Evolutionary conservation across 2,888 invertebrate species (phyloP).

Genomic region (Trissoscelio sp.): DNA sequence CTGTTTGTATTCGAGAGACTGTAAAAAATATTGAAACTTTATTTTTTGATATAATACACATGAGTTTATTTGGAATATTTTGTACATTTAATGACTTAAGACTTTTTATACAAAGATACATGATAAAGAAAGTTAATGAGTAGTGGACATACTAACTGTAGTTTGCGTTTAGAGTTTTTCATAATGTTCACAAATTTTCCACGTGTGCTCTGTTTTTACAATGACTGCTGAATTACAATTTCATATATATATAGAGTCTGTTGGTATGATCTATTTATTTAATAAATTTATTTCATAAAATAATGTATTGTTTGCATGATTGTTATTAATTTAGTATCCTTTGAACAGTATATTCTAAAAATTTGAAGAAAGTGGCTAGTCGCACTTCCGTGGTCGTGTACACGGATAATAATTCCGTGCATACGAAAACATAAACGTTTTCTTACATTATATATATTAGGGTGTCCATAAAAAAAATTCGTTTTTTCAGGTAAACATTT

Average conservation of each 20-base stretch:
- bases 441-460: no score
- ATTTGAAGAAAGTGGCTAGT: no score
- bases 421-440: no score
- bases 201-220: conserved; percentile 59
- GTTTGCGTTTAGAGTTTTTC: conserved; percentile 14
- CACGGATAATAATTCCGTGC: no score
- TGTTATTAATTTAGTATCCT: no score
- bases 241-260: conserved; percentile 61
- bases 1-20: conserved; percentile 36
- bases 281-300: conserved; percentile 81
- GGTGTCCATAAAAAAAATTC: no score
- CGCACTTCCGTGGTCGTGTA: no score
- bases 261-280: conserved; percentile 80
- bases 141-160: conserved; percentile 4
- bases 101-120: conserved; percentile 67
- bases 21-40: conserved; percentile 43
- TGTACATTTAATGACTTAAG: conserved; percentile 41
- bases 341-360: no score
- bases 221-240: conserved; percentile 61
- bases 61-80: conserved; percentile 36
- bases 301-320: no score
- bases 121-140: conserved; percentile 69
- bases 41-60: conserved; percentile 66
- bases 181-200: conserved; percentile 15
- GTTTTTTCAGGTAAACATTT: no score